Evolutionary conservation across 2,113 vertebrate genomes (phyloP).

Genomic region (Halcyon senegalensis): DNA sequence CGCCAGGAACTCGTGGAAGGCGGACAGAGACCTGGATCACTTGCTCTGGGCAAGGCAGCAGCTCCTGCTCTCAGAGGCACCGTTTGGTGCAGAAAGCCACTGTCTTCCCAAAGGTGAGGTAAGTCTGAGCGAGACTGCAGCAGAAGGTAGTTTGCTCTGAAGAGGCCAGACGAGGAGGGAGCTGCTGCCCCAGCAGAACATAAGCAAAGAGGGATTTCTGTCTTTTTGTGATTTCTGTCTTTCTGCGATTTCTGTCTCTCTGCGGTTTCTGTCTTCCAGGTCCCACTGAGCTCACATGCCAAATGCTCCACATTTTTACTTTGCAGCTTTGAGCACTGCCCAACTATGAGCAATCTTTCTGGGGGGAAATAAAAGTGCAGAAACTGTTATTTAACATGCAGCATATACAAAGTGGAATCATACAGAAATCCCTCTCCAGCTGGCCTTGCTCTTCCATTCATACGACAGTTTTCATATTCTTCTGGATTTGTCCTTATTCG

Average conservation of each 20-base stretch:
- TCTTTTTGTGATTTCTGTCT: not conserved
- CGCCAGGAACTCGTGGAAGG: not conserved
- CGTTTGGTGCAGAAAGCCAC: not conserved
- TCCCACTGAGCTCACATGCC: not conserved
- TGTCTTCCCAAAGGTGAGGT: not conserved
- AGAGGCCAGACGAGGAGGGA: not conserved
- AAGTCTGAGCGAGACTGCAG: not conserved
- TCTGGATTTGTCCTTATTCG: not conserved
- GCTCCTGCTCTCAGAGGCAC: not conserved
- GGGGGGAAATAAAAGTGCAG: not conserved
- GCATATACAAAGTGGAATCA: not conserved
- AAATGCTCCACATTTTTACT: not conserved
- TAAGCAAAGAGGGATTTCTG: not conserved
- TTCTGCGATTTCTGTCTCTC: no score
- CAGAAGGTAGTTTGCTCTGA: not conserved
- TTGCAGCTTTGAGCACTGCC: not conserved
- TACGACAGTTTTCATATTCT: not conserved
- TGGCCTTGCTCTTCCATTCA: conserved; percentile 14
- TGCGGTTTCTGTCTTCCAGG: not conserved
- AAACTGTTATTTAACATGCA: conserved; percentile 2
- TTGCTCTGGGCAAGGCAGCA: not conserved
- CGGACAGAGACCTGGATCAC: not conserved
- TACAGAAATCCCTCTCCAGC: conserved; percentile 4
- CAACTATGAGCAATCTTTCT: not conserved
- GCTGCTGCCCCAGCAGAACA: not conserved